phyloP scores from a whole-genome alignment of 1,140 invertebrate species.

The Cepaea nemoralis region DNA sequence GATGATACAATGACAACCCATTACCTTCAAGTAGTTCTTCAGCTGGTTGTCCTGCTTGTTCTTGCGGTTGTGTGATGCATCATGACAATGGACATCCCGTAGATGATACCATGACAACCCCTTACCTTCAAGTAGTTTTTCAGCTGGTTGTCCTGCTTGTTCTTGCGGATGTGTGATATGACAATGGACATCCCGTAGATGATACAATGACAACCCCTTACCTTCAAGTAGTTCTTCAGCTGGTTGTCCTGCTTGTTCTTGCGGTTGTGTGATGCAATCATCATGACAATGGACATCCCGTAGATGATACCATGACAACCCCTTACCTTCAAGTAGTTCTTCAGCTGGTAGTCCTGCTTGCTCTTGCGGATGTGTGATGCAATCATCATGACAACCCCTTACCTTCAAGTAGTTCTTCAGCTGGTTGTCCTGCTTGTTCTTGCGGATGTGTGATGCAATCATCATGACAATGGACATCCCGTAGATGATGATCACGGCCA shows the following conservation, averaged over 20 bases:
- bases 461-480: conserved; percentile 71
- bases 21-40: conserved; percentile 62
- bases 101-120: conserved; percentile 65
- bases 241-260: conserved; percentile 70
- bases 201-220: conserved; percentile 55
- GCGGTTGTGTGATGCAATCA: conserved; percentile 70
- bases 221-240: conserved; percentile 65
- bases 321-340: conserved; percentile 62
- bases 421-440: conserved; percentile 69
- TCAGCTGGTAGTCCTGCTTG: conserved; percentile 67
- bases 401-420: conserved; percentile 65
- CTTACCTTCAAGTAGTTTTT: conserved; percentile 62
- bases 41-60: conserved; percentile 69
- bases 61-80: conserved; percentile 70
- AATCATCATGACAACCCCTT: conserved; percentile 66
- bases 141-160: conserved; percentile 68
- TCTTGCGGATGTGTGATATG: conserved; percentile 70
- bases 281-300: conserved; percentile 70
- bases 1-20: conserved; percentile 53
- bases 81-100: conserved; percentile 70
- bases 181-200: conserved; percentile 71
- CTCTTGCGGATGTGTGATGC: conserved; percentile 70
- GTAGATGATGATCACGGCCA: conserved; percentile 70
- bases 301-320: conserved; percentile 66
- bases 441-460: conserved; percentile 70